phyloP scores from a whole-genome alignment of 2,888 invertebrate genomes.

The Ormia ochracea region DNA sequence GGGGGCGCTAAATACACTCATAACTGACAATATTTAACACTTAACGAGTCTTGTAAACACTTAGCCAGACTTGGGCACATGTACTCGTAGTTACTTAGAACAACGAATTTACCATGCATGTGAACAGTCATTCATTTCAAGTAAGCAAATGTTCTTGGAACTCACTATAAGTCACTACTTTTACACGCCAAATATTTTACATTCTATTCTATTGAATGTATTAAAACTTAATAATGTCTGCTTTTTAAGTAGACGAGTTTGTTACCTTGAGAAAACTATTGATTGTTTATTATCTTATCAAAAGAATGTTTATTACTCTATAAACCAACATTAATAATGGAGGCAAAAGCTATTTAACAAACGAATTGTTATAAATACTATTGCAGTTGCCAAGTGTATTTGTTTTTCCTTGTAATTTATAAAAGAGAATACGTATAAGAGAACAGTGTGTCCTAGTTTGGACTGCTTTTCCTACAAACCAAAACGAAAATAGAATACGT shows the following conservation, averaged over 20 bases:
- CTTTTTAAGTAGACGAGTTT: conserved; percentile 7
- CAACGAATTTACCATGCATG: background rate
- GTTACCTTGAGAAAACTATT: conserved; percentile 53
- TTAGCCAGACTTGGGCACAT: background rate
- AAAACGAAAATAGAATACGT: conserved; percentile 1
- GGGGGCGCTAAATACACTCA: conserved; percentile 53
- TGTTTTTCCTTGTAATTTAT: conserved; percentile 23
- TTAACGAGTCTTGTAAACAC: conserved; percentile 33
- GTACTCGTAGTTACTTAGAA: background rate
- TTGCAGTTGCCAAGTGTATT: background rate
- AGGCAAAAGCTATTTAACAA: conserved; percentile 35
- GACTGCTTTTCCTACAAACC: background rate
- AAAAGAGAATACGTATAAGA: background rate
- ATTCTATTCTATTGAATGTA: conserved; percentile 12
- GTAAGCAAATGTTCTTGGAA: conserved; percentile 43
- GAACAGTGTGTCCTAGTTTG: conserved; percentile 35
- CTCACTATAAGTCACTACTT: conserved; percentile 32
- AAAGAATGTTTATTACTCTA: conserved; percentile 39
- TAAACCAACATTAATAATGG: conserved; percentile 14
- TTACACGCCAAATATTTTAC: conserved; percentile 20
- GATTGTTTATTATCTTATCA: conserved; percentile 53
- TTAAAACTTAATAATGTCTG: background rate
- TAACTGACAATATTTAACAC: conserved; percentile 57
- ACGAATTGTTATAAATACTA: conserved; percentile 24
- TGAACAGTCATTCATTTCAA: background rate